Base-by-base conservation (phyloP, 2,888 invertebrate genomes). In the Melipona bicolor region DNA sequence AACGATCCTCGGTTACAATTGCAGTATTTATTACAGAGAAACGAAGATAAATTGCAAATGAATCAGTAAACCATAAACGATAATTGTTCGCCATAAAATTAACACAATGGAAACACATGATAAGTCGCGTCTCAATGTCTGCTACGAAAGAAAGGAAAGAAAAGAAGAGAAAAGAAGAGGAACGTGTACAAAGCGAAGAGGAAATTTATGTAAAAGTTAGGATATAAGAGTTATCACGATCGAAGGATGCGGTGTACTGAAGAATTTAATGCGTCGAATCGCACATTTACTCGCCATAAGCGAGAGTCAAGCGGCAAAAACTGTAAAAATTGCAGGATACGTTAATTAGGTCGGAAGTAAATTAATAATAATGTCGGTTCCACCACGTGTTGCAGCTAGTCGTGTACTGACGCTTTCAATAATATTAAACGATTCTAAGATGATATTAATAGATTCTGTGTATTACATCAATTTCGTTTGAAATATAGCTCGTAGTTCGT, bases 181-280 rank as follows among this genome's bases (percentile, higher is more conserved):
- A 69, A 56, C 50, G 17, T 6, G 52, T 32, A 61, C 21, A 73
- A 73, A 43, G 36, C 56, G n/a, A 24, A 59, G 24, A 69, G 65
- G 71, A 65, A 77, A 77, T 80, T 43, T 43, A 43, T 43, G 9
- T 71, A 64, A 83, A 50, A 56, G 56, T 83, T 70, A 54, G 24
- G 49, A 68, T 84, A 65, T 73, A 74, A 71, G 70, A 54, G 68
- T 80, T 77, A 80, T 85, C 84, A 65, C 24, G 84, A 84, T 84
- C 64, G 50, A 67, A 73, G 56, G 52, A 65, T 84, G 80, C 85
- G 62, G 49, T 76, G 73, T 77, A 71, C 71, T 76, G 79, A 24
- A 64, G 72, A 84, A 76, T 84, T 84, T 54, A 71, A 83, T 75
- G 84, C 78, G 71, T 83, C n/a, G 75, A 84, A 78, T 78, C 83